Evolutionary conservation across 2,888 invertebrate species (phyloP).

Genomic region (Leptopilina syphax): DNA sequence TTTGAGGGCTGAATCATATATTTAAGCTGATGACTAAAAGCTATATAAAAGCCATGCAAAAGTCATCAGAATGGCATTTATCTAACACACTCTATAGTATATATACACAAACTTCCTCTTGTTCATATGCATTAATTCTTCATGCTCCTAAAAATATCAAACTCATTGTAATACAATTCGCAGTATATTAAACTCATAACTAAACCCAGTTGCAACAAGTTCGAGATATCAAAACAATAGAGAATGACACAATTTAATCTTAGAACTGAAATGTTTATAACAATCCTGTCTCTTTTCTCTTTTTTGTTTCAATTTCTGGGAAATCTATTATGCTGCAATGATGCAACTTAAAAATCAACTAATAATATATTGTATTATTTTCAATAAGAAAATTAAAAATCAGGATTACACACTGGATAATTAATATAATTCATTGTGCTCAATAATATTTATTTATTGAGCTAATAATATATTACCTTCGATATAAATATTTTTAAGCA

Average conservation of each 20-base stretch:
- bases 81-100: not conserved
- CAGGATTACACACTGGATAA: too few relatives aligned
- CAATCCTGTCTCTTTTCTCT: too few relatives aligned
- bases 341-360: not conserved
- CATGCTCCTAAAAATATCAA: conserved; percentile 6
- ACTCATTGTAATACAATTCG: conserved; percentile 1
- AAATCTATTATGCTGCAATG: conserved; percentile 1
- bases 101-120: not conserved
- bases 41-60: not conserved
- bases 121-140: not conserved
- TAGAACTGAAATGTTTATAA: not conserved
- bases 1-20: conserved; percentile 32
- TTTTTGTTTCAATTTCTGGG: not conserved
- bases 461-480: too few relatives aligned
- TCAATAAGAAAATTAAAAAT: too few relatives aligned
- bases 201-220: not conserved
- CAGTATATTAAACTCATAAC: not conserved
- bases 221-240: not conserved
- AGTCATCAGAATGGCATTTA: conserved; percentile 32
- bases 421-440: too few relatives aligned
- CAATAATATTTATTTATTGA: too few relatives aligned
- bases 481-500: too few relatives aligned
- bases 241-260: not conserved
- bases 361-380: too few relatives aligned
- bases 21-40: conserved; percentile 35